Evolutionary conservation across 2,888 invertebrate species (phyloP).

Genomic region (Creontiades dilutus): DNA sequence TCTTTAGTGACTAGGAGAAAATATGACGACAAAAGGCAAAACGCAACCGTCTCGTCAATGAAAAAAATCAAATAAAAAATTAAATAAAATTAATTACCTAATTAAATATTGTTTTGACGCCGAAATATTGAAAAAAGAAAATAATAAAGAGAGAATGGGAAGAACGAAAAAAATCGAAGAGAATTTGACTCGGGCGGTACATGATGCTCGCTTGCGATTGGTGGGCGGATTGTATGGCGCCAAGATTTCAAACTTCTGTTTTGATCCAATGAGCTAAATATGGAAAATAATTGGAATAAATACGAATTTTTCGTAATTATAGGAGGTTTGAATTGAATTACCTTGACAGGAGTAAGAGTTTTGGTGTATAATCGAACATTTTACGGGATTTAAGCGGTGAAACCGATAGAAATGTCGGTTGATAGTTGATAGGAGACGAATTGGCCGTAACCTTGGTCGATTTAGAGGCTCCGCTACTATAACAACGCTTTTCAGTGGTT

Average conservation of each 20-base stretch:
- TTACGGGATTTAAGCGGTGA: background rate
- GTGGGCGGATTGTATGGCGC: slow-evolving; percentile 22
- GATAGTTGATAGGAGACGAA: background rate
- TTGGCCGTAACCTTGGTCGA: slow-evolving; percentile 24
- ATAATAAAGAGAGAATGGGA: background rate
- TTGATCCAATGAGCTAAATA: background rate
- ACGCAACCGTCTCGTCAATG: too few relatives aligned
- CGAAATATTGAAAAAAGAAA: background rate
- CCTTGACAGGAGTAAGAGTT: too few relatives aligned
- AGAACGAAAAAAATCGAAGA: background rate
- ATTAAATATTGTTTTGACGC: too few relatives aligned
- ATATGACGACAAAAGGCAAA: too few relatives aligned
- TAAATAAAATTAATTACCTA: too few relatives aligned
- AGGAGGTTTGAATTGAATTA: too few relatives aligned
- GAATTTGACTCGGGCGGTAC: slow-evolving; percentile 52
- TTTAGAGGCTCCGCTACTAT: background rate
- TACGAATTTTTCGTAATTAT: too few relatives aligned
- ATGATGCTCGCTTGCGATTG: slow-evolving; percentile 46
- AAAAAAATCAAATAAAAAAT: too few relatives aligned
- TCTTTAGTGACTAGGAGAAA: too few relatives aligned
- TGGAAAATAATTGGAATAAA: too few relatives aligned
- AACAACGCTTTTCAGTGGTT: background rate
- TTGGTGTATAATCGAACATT: too few relatives aligned
- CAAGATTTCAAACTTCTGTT: slow-evolving; percentile 35
- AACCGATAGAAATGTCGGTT: background rate